These are phyloP conservation scores for Altica lythri DNA, from an alignment of 2,888 invertebrate species.

Conservation along the genomic window DNA sequence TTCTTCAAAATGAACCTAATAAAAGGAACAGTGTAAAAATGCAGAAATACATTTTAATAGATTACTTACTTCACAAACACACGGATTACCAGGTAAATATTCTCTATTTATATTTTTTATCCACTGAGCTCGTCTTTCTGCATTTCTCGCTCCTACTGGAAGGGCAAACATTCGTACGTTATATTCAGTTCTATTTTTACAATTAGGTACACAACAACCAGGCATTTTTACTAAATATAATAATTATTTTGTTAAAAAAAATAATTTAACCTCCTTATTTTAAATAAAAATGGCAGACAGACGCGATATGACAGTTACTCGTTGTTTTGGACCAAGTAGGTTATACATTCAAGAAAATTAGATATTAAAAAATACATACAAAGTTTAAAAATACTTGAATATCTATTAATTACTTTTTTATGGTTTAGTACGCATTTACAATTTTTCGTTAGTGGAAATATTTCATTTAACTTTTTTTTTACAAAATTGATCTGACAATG, in stretches of 20 bases:
- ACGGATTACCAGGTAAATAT: constrained; percentile 6
- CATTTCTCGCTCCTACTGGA: constrained; percentile 15
- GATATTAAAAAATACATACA: too few relatives aligned
- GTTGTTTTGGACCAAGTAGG: too few relatives aligned
- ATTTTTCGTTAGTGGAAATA: too few relatives aligned
- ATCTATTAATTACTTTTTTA: too few relatives aligned
- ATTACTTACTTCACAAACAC: constrained; percentile 19
- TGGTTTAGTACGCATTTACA: too few relatives aligned
- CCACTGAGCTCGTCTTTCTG: constrained; percentile 19
- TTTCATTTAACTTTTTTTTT: too few relatives aligned
- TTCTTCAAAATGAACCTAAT: constrained; percentile 22
- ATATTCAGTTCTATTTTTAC: constrained; percentile 13
- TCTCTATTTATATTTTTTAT: constrained; percentile 15
- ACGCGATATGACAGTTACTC: too few relatives aligned
- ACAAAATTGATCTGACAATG: too few relatives aligned
- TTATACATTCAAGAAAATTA: too few relatives aligned
- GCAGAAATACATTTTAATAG: neutral
- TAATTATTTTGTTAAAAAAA: neutral
- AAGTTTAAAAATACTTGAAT: too few relatives aligned
- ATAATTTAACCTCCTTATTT: too few relatives aligned
- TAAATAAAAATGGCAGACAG: too few relatives aligned
- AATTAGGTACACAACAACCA: constrained; percentile 13
- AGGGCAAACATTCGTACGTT: constrained; percentile 13
- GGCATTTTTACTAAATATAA: constrained; percentile 15
- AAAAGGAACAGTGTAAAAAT: constrained; percentile 1